These are phyloP conservation scores for Rostratula benghalensis DNA, from an alignment of 2,113 vertebrate genomes.

Conservation along the genomic window DNA sequence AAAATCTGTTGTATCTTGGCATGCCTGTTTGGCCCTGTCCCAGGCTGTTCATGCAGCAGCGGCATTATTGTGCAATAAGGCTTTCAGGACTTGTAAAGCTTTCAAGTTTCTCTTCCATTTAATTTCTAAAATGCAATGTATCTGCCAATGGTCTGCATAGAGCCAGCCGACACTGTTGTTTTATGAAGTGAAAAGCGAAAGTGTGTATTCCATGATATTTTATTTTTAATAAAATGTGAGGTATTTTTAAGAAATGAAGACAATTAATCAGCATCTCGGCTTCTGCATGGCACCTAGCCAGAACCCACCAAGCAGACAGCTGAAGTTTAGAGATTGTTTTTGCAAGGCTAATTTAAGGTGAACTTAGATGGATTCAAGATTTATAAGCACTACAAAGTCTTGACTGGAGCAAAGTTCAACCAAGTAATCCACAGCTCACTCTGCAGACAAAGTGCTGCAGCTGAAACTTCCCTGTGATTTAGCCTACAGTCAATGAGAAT, in stretches of 20 bases:
- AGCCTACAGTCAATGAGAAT: slow-evolving; percentile 77
- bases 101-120: slow-evolving; percentile 39
- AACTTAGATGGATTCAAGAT: slow-evolving; percentile 81
- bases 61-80: slow-evolving; percentile 49
- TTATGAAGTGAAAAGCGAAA: slow-evolving; percentile 73
- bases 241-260: slow-evolving; percentile 70
- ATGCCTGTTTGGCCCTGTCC: slow-evolving; percentile 71
- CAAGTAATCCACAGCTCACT: slow-evolving; percentile 73
- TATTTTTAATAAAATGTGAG: slow-evolving; percentile 27
- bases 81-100: slow-evolving; percentile 21
- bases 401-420: slow-evolving; percentile 80
- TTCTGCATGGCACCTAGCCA: slow-evolving; percentile 80
- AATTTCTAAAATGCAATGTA: slow-evolving; percentile 71
- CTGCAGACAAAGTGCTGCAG: slow-evolving; percentile 66
- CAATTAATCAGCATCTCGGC: slow-evolving; percentile 77
- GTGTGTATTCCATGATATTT: slow-evolving; percentile 64
- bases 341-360: slow-evolving; percentile 78
- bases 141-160: slow-evolving; percentile 70
- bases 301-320: slow-evolving; percentile 76
- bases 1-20: slow-evolving; percentile 82
- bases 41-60: slow-evolving; percentile 57
- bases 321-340: slow-evolving; percentile 71
- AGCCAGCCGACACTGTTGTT: slow-evolving; percentile 74
- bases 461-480: slow-evolving; percentile 59
- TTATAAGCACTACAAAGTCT: slow-evolving; percentile 80